Evolutionary conservation across 2,888 invertebrate species (phyloP).

Genomic region (Drosophila emarginata): DNA sequence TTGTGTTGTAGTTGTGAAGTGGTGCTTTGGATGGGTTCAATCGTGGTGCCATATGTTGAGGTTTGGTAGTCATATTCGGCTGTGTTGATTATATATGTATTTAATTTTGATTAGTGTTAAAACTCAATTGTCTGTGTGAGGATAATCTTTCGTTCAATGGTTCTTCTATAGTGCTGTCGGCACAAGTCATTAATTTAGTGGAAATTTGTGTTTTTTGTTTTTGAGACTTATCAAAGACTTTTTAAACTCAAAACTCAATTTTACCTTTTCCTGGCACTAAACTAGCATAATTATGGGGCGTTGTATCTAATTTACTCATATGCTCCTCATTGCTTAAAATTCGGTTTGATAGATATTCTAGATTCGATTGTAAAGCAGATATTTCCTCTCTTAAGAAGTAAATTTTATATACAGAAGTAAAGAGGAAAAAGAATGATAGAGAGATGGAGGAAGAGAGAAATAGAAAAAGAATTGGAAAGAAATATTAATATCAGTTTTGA

Average conservation of each 20-base stretch:
- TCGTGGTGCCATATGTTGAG: slow-evolving; percentile 80
- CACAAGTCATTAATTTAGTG: slow-evolving; percentile 20
- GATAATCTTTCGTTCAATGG: neutral
- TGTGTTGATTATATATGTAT: slow-evolving; percentile 62
- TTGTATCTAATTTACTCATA: slow-evolving; percentile 80
- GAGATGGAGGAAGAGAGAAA: slow-evolving; percentile 28
- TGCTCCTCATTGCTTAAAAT: slow-evolving; percentile 82
- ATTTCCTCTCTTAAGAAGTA: slow-evolving; percentile 80
- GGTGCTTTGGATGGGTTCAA: slow-evolving; percentile 70
- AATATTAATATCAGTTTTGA: slow-evolving; percentile 53
- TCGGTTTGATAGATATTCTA: slow-evolving; percentile 82
- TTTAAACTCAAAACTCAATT: slow-evolving; percentile 3
- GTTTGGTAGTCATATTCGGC: slow-evolving; percentile 82
- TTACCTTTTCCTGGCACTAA: slow-evolving; percentile 81
- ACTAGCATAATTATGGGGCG: slow-evolving; percentile 78
- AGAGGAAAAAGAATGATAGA: slow-evolving; percentile 29
- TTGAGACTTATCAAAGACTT: neutral
- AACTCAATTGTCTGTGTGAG: slow-evolving; percentile 53
- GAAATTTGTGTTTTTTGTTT: slow-evolving; percentile 15
- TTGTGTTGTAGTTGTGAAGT: slow-evolving; percentile 66
- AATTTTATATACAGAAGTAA: slow-evolving; percentile 11
- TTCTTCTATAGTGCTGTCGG: too few species aligned
- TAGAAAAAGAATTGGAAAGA: slow-evolving; percentile 37
- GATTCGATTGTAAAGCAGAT: slow-evolving; percentile 82
- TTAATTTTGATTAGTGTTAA: slow-evolving; percentile 68